Evolutionary conservation across 2,113 vertebrate genomes (phyloP), one percentile per base, ranked within the genome.

Genomic region (Syngnathus typhle): DNA sequence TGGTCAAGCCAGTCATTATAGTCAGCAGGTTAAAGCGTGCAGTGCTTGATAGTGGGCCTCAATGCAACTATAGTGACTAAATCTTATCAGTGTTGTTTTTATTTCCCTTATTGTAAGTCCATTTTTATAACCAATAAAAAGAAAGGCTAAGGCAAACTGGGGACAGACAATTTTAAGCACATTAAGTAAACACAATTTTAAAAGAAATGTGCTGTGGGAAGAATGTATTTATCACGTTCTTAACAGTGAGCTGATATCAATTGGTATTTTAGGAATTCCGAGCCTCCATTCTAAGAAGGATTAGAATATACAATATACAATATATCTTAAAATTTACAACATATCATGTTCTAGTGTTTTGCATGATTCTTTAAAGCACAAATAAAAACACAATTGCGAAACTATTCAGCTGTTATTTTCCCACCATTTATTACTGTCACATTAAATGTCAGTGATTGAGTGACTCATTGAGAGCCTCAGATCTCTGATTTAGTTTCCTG

Each of bases 31-130:
- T 72, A 71, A 70, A 68, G 67, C 72, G 69, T 65, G 67, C 68
- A 73, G 63, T 49, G 59, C 59, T 60, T 12, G 59, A 41, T 60
- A 41, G 8, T 41, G 59, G 19, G n/a, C 41, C 63, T 67, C 51
- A 64, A 43, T 68, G 72, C 58, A 47, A 76, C 68, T 80, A 64
- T 80, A 71, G 74, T 16, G 68, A 71, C 78, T 69, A 77, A 84
- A 81, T 82, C 86, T 82, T 83, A 87, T 88, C 84, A 83, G 72
- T 59, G 67, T 67, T 65, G 67, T 82, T 78, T 79, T 68, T 68
- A 77, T 79, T 79, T 84, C 72, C 51, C 73, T 66, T 46, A 37
- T 27, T 3, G 68, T 37, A 58, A 63, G 55, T 77, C 32, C 75
- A 81, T 87, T 88, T 84, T 67, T 76, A 82, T 84, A 76, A 32